These are phyloP conservation scores for Hesperophylax magnus DNA, from an alignment of 1,140 invertebrate genomes.

Conservation along the genomic window DNA sequence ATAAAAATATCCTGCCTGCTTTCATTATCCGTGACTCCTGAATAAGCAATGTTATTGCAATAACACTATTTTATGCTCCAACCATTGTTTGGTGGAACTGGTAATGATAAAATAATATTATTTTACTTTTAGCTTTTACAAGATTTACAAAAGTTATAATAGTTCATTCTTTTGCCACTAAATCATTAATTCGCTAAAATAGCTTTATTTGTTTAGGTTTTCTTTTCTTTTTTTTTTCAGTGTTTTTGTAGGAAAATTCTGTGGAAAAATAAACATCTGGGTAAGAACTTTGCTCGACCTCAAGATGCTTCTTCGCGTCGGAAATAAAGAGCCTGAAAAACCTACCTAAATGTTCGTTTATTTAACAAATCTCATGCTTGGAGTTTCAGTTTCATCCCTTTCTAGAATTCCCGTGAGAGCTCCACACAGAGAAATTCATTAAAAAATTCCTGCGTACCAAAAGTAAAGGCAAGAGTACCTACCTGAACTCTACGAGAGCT, in stretches of 20 bases:
- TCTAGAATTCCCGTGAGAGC: background rate
- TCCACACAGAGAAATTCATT: slow-evolving; percentile 19
- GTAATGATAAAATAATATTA: no score
- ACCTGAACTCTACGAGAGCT: background rate
- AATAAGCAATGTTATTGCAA: background rate
- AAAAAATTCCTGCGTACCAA: slow-evolving; percentile 10
- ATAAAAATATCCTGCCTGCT: background rate
- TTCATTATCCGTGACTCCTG: background rate
- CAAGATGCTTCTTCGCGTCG: background rate
- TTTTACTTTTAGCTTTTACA: no score
- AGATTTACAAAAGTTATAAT: background rate
- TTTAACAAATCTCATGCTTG: background rate
- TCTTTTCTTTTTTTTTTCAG: no score
- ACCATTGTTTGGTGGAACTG: no score
- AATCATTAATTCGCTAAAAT: background rate
- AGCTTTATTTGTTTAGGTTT: background rate
- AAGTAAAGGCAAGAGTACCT: background rate
- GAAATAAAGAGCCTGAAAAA: background rate
- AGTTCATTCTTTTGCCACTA: background rate
- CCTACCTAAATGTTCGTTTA: background rate
- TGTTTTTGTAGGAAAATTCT: background rate
- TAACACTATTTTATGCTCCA: no score
- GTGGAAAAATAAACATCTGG: background rate
- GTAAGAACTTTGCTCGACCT: background rate
- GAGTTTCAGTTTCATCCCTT: slow-evolving; percentile 8